These are phyloP conservation scores for Carlito syrichta DNA, from an alignment of 2,113 vertebrate genomes.

Conservation along the genomic window DNA sequence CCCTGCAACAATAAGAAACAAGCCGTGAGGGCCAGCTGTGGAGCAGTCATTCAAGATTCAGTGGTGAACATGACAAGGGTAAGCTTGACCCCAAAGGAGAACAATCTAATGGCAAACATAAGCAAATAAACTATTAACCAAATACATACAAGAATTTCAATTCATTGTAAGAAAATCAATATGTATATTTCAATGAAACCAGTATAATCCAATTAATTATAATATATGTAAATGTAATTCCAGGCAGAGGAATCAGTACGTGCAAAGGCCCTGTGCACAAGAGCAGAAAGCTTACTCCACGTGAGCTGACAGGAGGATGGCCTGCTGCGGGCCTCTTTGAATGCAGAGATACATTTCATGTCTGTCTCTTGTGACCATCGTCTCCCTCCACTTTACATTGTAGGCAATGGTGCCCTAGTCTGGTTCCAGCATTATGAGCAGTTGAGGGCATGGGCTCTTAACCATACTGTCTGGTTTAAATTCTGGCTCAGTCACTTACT, in stretches of 20 bases:
- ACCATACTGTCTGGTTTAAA: background rate
- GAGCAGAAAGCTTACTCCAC: background rate
- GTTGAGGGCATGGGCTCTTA: background rate
- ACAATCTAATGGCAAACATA: background rate
- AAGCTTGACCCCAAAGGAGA: background rate
- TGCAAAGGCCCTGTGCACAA: background rate
- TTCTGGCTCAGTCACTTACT: background rate
- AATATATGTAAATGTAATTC: background rate
- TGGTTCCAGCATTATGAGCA: background rate
- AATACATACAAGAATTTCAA: background rate
- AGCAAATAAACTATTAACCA: background rate
- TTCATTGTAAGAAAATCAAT: background rate
- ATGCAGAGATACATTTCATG: background rate
- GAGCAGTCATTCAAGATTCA: background rate
- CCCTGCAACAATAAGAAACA: background rate
- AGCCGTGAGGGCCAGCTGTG: background rate
- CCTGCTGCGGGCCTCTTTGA: background rate
- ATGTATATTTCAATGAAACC: background rate
- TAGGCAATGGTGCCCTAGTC: background rate
- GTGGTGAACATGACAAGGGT: background rate
- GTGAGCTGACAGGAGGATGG: background rate
- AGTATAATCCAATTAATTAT: background rate
- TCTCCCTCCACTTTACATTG: background rate
- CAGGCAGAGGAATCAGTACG: background rate
- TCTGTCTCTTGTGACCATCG: background rate